phyloP scores from a whole-genome alignment of 2,888 invertebrate species.

The Adineta ricciae region DNA sequence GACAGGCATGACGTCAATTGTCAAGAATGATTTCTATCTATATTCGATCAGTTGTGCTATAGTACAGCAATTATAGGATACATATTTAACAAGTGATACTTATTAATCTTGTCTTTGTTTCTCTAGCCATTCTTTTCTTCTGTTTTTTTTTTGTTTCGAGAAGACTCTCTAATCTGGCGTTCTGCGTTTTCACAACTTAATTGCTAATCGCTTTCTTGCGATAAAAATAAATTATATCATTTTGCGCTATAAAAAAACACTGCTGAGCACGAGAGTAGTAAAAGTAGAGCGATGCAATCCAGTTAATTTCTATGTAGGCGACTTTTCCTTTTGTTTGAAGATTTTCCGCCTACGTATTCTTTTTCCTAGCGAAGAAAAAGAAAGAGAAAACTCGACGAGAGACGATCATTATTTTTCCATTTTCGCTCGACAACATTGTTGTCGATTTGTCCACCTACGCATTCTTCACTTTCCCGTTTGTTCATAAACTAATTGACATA shows the following conservation, averaged over 20 bases:
- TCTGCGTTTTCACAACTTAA: background rate
- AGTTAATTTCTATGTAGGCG: background rate
- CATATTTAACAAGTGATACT: background rate
- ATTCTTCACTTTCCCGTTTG: background rate
- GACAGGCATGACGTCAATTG: background rate
- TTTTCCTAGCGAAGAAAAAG: background rate
- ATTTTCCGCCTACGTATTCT: background rate
- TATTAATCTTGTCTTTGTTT: background rate
- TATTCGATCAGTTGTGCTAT: background rate
- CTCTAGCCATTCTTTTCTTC: background rate
- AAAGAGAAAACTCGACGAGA: background rate
- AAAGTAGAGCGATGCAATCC: background rate
- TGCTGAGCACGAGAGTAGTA: background rate
- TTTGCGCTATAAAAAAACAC: background rate
- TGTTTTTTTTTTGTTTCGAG: background rate
- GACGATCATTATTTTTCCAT: background rate
- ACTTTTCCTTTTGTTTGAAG: background rate
- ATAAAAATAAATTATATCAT: background rate
- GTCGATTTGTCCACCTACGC: background rate
- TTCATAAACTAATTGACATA: background rate
- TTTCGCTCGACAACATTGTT: background rate
- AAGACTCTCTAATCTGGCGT: background rate
- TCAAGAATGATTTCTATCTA: background rate
- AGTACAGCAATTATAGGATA: background rate
- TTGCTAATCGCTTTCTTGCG: background rate